Base-by-base conservation (phyloP, 2,113 vertebrate species). In the Philantomba maxwellii region DNA sequence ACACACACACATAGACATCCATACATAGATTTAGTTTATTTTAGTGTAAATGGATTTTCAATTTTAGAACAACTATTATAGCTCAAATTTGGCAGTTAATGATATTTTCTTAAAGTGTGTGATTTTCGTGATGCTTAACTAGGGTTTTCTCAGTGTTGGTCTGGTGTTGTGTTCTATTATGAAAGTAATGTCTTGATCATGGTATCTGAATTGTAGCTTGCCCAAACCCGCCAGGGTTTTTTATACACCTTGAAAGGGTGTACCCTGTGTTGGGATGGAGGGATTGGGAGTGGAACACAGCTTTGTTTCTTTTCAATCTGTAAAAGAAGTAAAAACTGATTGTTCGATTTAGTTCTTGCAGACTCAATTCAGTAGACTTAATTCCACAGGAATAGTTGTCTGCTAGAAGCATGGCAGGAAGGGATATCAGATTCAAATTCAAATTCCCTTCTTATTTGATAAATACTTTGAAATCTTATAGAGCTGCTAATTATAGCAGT, bases 361-460 rank as follows among this genome's bases (percentile, higher is more conserved):
- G 75, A 93, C 90, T 87, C 75, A 92, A 85, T 89, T 94, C 57
- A 55, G 9, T 96, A 92, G 75, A 93, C 90, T 84, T 81, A 95
- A 90, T 87, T 94, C 57, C 64, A 94, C 26, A 80, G 87, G 82
- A 82, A 57, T 91, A 96, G 25, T 97, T 93, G 89, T 94, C 94
- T 97, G 62, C 95, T 97, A 77, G 49, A 95, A 85, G 94, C 33
- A 58, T 64, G 62, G 86, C 95, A 95, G 94, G 60, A 97, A 96
- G 94, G 75, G 87, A 98, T 96, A 57, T 97, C 28, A 78, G 26
- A 80, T 88, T 94, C 90, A 90, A 58, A 94, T 98, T 96, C 88
- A 45, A 94, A n/a, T 97, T 96, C 93, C 96, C 26, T 86, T 64
- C 39, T 96, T 0, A 0, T 89, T 91, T 86, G 13, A 78, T 75